Percentiles rank a stretch among this genome's conserved stretches.
Evolutionary conservation across 2,113 vertebrate genomes (phyloP).

Genomic region (Terrapene triunguis): DNA sequence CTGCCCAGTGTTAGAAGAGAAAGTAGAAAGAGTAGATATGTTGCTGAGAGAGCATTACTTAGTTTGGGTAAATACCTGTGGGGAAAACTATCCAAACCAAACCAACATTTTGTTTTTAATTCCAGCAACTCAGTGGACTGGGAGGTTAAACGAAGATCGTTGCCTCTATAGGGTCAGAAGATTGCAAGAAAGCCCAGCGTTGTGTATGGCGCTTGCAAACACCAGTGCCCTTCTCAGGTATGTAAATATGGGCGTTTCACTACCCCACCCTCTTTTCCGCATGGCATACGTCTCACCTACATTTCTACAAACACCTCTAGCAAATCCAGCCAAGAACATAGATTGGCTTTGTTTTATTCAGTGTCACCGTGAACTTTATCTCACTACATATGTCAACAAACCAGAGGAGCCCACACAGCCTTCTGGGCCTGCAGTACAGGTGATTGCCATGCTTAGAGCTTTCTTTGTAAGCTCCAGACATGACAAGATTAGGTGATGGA

Average conservation of each 20-base stretch:
- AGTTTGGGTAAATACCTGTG: not conserved
- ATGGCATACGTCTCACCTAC: slow-evolving; percentile 28
- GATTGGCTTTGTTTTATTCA: not conserved
- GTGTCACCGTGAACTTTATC: not conserved
- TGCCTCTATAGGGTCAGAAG: not conserved
- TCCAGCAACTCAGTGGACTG: rapidly evolving
- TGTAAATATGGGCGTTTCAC: slow-evolving; percentile 68
- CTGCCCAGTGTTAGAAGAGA: not conserved
- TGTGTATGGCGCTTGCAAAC: slow-evolving; percentile 20
- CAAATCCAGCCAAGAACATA: slow-evolving; percentile 20
- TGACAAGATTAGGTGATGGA: not conserved
- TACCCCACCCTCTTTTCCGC: slow-evolving; percentile 50
- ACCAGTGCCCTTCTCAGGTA: slow-evolving; percentile 28
- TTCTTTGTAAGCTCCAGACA: slow-evolving; percentile 24
- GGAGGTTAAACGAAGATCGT: not conserved
- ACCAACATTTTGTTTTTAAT: not conserved
- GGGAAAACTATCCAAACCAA: not conserved
- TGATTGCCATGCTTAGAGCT: slow-evolving; percentile 18
- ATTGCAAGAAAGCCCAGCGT: slow-evolving; percentile 36
- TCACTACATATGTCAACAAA: not conserved
- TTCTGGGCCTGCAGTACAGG: not conserved
- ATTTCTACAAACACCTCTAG: not conserved
- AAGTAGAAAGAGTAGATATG: not conserved
- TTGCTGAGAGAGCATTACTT: not conserved
- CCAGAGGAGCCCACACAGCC: rapidly evolving